Evolutionary conservation across 2,797 vertebrate genomes (phyloP).

Genomic region (Chromis chromis): DNA sequence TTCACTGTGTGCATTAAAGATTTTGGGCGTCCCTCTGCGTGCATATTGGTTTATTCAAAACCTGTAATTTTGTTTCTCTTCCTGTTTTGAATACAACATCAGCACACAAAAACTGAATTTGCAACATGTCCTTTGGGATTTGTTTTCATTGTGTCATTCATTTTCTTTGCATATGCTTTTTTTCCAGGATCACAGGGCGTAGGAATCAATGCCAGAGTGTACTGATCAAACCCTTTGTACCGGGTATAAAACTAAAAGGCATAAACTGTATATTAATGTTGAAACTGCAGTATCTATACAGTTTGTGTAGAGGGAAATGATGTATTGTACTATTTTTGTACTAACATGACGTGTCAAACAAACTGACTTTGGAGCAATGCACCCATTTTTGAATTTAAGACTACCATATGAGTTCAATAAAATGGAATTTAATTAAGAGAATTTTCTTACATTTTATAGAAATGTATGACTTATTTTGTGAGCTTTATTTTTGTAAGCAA

Average conservation of each 20-base stretch:
- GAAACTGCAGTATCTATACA: neutral
- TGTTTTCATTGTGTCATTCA: constrained; percentile 8
- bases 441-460: no score
- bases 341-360: neutral
- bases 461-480: no score
- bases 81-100: constrained; percentile 1
- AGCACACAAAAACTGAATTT: constrained; percentile 8
- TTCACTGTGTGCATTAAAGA: neutral
- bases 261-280: neutral
- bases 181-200: neutral
- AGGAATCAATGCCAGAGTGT: neutral
- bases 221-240: neutral
- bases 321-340: neutral
- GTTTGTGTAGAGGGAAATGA: neutral
- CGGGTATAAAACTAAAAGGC: neutral
- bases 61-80: neutral
- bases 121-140: constrained; percentile 5
- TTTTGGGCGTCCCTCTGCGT: neutral
- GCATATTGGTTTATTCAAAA: constrained; percentile 18
- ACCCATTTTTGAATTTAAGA: neutral
- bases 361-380: neutral
- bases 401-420: neutral
- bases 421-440: neutral
- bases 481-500: neutral
- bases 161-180: constrained; percentile 16